These are phyloP conservation scores for Dromiciops gliroides DNA, from an alignment of 2,113 vertebrate genomes.

Conservation along the genomic window DNA sequence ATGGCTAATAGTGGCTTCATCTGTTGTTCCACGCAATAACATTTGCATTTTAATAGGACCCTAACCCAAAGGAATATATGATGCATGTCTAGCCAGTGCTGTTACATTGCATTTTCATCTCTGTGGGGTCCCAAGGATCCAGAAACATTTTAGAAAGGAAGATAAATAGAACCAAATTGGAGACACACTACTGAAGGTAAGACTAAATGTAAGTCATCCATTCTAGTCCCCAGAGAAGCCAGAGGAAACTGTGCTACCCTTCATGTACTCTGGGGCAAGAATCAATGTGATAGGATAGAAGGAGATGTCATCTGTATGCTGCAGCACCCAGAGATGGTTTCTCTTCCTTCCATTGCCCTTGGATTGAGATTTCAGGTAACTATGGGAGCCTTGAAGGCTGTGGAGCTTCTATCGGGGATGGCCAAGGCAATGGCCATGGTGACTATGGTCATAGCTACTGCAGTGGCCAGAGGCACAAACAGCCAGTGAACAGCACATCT, in stretches of 20 bases:
- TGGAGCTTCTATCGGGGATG: neutral
- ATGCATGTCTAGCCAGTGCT: neutral
- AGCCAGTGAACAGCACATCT: neutral
- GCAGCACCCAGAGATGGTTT: neutral
- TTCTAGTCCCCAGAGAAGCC: neutral
- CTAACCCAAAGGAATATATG: neutral
- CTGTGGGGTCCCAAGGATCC: neutral
- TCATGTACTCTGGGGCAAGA: neutral
- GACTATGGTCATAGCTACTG: neutral
- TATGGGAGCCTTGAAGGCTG: neutral
- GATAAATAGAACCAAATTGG: neutral
- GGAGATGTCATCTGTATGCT: neutral
- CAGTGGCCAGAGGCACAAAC: neutral
- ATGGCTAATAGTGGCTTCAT: neutral
- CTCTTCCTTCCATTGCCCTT: neutral
- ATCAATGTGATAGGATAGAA: neutral
- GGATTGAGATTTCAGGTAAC: neutral
- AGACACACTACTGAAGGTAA: neutral
- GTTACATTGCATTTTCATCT: neutral
- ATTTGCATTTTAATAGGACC: neutral
- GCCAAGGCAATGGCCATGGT: neutral
- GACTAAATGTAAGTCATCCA: neutral
- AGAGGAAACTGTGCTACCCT: neutral
- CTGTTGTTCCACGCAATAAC: neutral
- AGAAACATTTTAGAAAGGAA: neutral